Evolutionary conservation across 2,888 invertebrate species (phyloP).

Genomic region (Parnassius mnemosyne): DNA sequence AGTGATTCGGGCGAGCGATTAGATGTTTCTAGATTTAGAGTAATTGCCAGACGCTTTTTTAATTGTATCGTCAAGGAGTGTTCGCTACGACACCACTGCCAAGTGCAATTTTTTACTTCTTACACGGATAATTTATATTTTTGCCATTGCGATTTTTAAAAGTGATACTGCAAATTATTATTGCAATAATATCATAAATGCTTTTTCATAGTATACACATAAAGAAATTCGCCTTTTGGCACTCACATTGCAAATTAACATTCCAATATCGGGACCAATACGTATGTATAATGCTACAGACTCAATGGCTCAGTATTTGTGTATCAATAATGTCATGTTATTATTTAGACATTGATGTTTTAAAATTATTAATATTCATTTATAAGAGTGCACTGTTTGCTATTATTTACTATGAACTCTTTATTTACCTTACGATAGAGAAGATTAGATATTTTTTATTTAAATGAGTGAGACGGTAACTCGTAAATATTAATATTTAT

Average conservation of each 20-base stretch:
- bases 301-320: constrained; percentile 23
- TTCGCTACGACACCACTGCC: constrained; percentile 76
- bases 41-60: constrained; percentile 78
- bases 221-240: not conserved
- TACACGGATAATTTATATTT: constrained; percentile 64
- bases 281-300: constrained; percentile 1
- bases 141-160: constrained; percentile 40
- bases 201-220: not conserved
- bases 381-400: constrained; percentile 59
- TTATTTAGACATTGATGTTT: constrained; percentile 25
- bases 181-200: no score
- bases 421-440: constrained; percentile 72
- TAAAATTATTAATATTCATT: constrained; percentile 27
- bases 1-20: constrained; percentile 57
- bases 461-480: constrained; percentile 72
- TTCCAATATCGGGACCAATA: constrained; percentile 74
- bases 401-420: constrained; percentile 68
- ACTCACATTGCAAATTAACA: constrained; percentile 45
- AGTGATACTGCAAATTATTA: not conserved
- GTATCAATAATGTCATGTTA: constrained; percentile 25
- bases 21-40: constrained; percentile 71
- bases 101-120: constrained; percentile 70
- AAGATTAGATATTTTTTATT: constrained; percentile 78
- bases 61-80: constrained; percentile 68
- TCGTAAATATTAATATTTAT: constrained; percentile 73